Percentiles rank a stretch among this genome's conserved stretches.
phyloP scores from a whole-genome alignment of 2,888 invertebrate species.

The Lithosia quadra region DNA sequence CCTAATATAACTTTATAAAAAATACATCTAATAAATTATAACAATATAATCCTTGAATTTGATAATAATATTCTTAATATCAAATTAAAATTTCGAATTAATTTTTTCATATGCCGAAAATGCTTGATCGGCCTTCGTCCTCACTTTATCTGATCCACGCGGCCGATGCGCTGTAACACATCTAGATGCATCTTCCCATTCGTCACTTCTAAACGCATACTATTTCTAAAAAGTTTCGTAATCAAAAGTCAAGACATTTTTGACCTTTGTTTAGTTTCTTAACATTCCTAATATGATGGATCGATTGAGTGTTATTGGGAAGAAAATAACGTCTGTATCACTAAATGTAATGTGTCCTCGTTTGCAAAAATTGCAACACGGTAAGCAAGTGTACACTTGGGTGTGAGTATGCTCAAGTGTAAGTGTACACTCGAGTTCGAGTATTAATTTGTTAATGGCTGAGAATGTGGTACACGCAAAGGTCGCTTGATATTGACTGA shows the following conservation, averaged over 20 bases:
- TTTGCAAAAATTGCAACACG: slow-evolving; percentile 1
- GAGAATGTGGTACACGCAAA: not conserved
- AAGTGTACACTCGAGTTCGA: slow-evolving; percentile 6
- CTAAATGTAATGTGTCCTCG: not conserved
- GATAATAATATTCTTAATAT: too few relatives aligned
- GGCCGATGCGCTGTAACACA: not conserved
- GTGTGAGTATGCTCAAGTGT: not conserved
- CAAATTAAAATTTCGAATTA: too few relatives aligned
- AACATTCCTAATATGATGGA: slow-evolving; percentile 36
- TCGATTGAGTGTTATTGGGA: slow-evolving; percentile 31
- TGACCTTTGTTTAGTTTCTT: slow-evolving; percentile 52
- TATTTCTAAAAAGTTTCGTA: not conserved
- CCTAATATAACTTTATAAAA: too few relatives aligned
- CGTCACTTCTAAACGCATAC: slow-evolving; percentile 23
- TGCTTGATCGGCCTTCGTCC: too few relatives aligned
- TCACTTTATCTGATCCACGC: not conserved
- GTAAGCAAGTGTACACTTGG: not conserved
- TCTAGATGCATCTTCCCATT: slow-evolving; percentile 2
- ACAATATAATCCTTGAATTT: too few relatives aligned
- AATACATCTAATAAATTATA: too few relatives aligned
- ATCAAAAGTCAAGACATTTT: slow-evolving; percentile 23
- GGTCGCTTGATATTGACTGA: not conserved
- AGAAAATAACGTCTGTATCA: slow-evolving; percentile 4
- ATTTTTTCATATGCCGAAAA: too few relatives aligned
- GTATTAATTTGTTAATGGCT: not conserved